Evolutionary conservation across 2,797 vertebrate species (phyloP), one percentile per base, ranked within the genome.

Genomic region (Pitangus sulphuratus): DNA sequence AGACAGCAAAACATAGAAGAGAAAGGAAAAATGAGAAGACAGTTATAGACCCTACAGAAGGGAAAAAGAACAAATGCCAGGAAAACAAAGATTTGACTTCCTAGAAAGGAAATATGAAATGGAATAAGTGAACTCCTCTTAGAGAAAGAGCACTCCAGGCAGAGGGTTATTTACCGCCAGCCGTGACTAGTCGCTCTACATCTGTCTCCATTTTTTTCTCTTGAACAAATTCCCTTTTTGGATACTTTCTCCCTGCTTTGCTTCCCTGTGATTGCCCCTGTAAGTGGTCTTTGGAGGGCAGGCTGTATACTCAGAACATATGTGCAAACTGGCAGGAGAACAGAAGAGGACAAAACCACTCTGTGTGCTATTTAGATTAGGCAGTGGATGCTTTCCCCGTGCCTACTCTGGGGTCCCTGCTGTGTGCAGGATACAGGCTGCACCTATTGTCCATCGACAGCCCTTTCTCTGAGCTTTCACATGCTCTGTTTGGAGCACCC

Each of bases 281-380:
- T 96, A 96, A 96, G 91, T 96, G 96, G 96, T 96, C 96, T 96
- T 95, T 80, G 91, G 95, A 96, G 96, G 96, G 94, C 95, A 94
- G 87, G 85, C 95, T 95, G 91, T 86, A 87, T 96, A 77, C 94
- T 91, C 94, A 69, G 94, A 97, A 93, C 96, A 96, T 96, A 96
- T 93, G 94, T 96, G 96, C 95, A 94, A 95, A 96, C 95, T 96
- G 95, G 95, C 96, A 86, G 78, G 83, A 90, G 90, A 96, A 93
- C 94, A 96, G 96, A 95, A 90, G 93, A 96, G 91, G 94, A 96
- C 96, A 96, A 89, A 96, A 94, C 85, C 95, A 84, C 85, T 95
- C 91, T 80, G 93, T 95, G 96, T 94, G 96, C 95, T 93, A 65
- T 94, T 96, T 94, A 90, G 87, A 95, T 95, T 68, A 95, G 91